A percentile compares a stretch with the other conserved stretches of the same genome.
Conservation (phyloP, 2,113 vertebrate genomes). For the Elanoides forficatus region DNA sequence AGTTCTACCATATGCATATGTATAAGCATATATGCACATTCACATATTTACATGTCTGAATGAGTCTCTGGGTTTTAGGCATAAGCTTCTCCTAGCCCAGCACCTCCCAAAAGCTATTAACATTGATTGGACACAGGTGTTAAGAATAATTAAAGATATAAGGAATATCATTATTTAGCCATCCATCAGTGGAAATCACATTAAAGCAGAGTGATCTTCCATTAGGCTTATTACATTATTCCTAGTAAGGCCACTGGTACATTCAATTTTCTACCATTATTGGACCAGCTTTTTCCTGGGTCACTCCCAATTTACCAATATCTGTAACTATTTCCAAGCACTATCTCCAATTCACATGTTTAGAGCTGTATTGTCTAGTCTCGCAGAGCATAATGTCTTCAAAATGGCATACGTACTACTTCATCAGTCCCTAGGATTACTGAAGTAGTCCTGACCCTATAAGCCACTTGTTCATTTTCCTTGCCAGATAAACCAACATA, state of each 20-base stretch:
- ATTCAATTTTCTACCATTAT: background rate
- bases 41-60: background rate
- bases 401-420: background rate
- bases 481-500: background rate
- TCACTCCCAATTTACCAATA: background rate
- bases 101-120: conserved; percentile 5
- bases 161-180: background rate
- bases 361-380: background rate
- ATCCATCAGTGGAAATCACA: background rate
- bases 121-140: conserved; percentile 10
- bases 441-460: background rate
- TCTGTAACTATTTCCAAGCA: background rate
- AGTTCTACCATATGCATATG: background rate
- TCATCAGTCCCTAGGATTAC: background rate
- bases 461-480: background rate
- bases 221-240: conserved; percentile 43
- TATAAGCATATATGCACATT: background rate
- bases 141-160: conserved; percentile 21
- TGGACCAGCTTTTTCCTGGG: background rate
- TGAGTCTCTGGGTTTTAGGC: background rate
- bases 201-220: conserved; percentile 22
- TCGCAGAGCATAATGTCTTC: background rate
- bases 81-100: background rate
- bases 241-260: background rate
- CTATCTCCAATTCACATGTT: background rate